A percentile compares a stretch with the other conserved stretches of the same genome.
Conservation (phyloP, 2,113 vertebrate species). For the Athene noctua region DNA sequence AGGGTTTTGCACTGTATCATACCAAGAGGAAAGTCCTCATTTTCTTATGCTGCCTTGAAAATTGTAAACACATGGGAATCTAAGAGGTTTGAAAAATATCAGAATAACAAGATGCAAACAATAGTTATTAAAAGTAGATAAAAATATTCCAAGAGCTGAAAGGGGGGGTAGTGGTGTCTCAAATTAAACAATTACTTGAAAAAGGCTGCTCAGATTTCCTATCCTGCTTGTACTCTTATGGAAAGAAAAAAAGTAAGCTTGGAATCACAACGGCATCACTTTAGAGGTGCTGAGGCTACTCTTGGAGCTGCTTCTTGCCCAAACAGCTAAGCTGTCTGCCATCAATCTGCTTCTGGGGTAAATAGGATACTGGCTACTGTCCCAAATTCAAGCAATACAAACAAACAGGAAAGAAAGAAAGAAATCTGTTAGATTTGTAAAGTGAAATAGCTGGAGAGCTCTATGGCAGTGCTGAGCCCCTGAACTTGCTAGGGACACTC, state of each 20-base stretch:
- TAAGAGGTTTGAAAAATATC: neutral
- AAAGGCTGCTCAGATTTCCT: neutral
- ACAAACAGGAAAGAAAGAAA: conserved; percentile 18
- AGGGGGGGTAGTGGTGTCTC: neutral
- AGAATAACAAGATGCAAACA: neutral
- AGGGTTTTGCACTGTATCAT: neutral
- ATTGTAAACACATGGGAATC: neutral
- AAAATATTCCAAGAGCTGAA: neutral
- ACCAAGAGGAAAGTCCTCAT: neutral
- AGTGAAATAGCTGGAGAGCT: conserved; percentile 25
- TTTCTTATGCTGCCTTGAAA: neutral
- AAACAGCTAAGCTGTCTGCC: neutral
- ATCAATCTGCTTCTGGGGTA: conserved; percentile 10
- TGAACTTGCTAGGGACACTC: conserved; percentile 28
- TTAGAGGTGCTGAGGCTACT: neutral
- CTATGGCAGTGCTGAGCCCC: conserved; percentile 39
- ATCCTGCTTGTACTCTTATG: neutral
- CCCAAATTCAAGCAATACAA: conserved; percentile 16
- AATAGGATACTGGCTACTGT: conserved; percentile 2
- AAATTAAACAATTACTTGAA: neutral
- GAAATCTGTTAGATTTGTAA: neutral
- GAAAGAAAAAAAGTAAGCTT: neutral
- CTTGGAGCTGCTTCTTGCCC: neutral
- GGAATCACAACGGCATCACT: neutral
- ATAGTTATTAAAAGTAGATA: neutral